Evolutionary conservation across 2,797 vertebrate species (phyloP).

Genomic region (Falco novaeseelandiae): DNA sequence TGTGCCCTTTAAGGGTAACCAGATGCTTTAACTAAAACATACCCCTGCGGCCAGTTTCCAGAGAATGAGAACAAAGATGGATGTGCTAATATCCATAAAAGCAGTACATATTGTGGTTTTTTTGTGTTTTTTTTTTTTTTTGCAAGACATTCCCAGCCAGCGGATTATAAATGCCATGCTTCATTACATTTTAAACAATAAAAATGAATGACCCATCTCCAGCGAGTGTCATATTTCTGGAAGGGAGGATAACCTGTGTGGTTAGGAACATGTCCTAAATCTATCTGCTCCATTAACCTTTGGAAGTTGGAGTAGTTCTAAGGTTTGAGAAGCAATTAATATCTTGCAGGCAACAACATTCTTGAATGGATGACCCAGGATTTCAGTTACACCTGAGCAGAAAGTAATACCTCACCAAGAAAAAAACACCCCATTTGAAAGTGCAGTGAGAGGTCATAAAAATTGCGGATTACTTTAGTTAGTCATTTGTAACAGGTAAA

Average conservation of each 20-base stretch:
- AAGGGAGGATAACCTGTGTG: slow-evolving; percentile 75
- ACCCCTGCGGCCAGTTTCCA: background rate
- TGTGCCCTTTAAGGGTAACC: slow-evolving; percentile 25
- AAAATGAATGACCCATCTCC: slow-evolving; percentile 80
- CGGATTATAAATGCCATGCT: slow-evolving; percentile 77
- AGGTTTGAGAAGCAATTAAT: slow-evolving; percentile 75
- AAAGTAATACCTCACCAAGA: slow-evolving; percentile 65
- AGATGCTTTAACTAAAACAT: slow-evolving; percentile 36
- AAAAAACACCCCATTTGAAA: slow-evolving; percentile 48
- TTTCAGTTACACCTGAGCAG: slow-evolving; percentile 74
- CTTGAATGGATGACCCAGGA: slow-evolving; percentile 56
- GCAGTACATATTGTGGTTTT: slow-evolving; percentile 22
- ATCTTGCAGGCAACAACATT: slow-evolving; percentile 57
- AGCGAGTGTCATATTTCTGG: slow-evolving; percentile 81
- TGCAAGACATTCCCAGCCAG: slow-evolving; percentile 55
- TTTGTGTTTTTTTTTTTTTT: background rate
- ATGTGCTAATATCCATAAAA: slow-evolving; percentile 45
- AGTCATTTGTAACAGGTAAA: slow-evolving; percentile 73
- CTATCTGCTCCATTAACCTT: slow-evolving; percentile 85
- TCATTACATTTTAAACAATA: slow-evolving; percentile 79
- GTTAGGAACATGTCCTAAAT: slow-evolving; percentile 69
- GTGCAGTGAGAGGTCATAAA: slow-evolving; percentile 70
- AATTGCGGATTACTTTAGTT: slow-evolving; percentile 63
- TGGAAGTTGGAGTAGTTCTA: slow-evolving; percentile 68
- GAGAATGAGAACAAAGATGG: slow-evolving; percentile 2